Evolutionary conservation across 2,888 invertebrate genomes (phyloP), one percentile per base, ranked within the genome.

Genomic region (Timandra comae): DNA sequence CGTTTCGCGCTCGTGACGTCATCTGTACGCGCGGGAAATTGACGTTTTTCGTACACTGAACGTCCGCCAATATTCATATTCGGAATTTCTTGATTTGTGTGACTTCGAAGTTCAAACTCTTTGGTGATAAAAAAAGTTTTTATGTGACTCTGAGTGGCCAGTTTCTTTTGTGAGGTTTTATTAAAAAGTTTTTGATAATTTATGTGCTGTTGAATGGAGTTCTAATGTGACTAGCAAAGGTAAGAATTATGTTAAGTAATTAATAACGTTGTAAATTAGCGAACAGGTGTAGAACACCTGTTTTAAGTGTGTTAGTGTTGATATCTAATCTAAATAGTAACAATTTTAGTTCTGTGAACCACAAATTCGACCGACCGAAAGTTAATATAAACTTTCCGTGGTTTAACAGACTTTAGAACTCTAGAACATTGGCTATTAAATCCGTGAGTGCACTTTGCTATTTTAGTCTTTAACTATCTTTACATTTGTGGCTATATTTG

Each of bases 1-100:
- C 63, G 61, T 51, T 34, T 42, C 37, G 32, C 24, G 16, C 7
- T 34, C 25, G 47, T 57, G 59, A 52, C 57, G 51, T 57, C 48
- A 52, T 35, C 24, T 25, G 29, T 10, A 16, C 29, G 42, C 43
- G 47, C 43, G 42, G 37, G 35, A 46, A 47, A 46, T 37, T 34
- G 38, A 43, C 23, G 10, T 19, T 36, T 43, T 38, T 43, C 30
- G 34, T 29, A 43, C 30, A 43, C 27, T 19, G 30, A 39, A 41
- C 35, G 33, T 27, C 25, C 38, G 45, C 38, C n/a, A 4, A 30
- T 31, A 36, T 29, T 6, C 29, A 24, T 40, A 28, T 12, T 30
- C n/a, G n/a, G n/a, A n/a, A 29, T 27, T 23, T 8, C 9, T n/a
- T 23, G 11, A 10, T 24, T 24, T 24, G 6, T 24, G 24, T 22